phyloP scores from a whole-genome alignment of 2,888 invertebrate species.

The Allacma fusca region DNA sequence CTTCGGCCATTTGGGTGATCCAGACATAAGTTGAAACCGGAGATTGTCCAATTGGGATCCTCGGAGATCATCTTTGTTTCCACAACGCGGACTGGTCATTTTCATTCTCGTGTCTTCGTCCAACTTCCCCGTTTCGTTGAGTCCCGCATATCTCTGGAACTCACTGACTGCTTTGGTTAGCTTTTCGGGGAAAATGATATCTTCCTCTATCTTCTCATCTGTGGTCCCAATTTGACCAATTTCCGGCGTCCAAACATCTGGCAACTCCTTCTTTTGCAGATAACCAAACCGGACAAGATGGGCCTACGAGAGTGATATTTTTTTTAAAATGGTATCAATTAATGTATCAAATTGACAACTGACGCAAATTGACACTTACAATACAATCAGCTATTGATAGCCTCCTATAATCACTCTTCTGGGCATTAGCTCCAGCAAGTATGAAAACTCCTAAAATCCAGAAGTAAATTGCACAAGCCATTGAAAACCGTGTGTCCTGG shows the following conservation, averaged over 20 bases:
- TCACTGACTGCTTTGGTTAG: slow-evolving; percentile 15
- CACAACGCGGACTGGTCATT: slow-evolving; percentile 33
- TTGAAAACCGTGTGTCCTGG: too few species aligned
- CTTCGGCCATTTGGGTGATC: slow-evolving; percentile 47
- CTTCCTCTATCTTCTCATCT: neutral
- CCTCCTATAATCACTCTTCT: neutral
- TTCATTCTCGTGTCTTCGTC: slow-evolving; percentile 1
- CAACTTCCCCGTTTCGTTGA: neutral
- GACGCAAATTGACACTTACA: slow-evolving; percentile 20
- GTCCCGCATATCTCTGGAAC: slow-evolving; percentile 33
- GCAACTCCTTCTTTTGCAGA: slow-evolving; percentile 22
- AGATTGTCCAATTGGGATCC: slow-evolving; percentile 29
- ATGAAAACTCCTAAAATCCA: neutral
- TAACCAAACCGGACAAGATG: slow-evolving; percentile 40
- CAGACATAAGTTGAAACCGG: slow-evolving; percentile 6
- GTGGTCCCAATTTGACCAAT: neutral
- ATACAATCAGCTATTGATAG: slow-evolving; percentile 30
- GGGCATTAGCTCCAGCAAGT: neutral
- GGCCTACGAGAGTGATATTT: neutral
- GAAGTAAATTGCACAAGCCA: neutral
- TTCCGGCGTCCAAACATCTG: slow-evolving; percentile 31
- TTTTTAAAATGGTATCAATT: neutral
- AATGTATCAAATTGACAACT: too few species aligned
- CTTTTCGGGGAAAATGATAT: slow-evolving; percentile 5
- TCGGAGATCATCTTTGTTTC: slow-evolving; percentile 21